Evolutionary conservation across 2,113 vertebrate genomes (phyloP).

Genomic region (Corapipo altera): DNA sequence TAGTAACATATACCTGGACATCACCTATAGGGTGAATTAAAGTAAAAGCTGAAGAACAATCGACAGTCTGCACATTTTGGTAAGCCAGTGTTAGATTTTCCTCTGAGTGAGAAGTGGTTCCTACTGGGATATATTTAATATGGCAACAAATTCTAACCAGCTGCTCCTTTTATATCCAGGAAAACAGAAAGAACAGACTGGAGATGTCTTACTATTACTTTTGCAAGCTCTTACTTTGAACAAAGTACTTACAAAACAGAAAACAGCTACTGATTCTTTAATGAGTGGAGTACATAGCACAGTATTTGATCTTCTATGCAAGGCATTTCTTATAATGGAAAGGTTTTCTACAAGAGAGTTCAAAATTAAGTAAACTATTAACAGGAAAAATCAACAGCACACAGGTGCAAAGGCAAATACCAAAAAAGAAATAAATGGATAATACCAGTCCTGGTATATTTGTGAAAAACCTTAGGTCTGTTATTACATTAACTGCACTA

Average conservation of each 20-base stretch:
- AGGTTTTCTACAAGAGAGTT: not conserved
- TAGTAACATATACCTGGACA: not conserved
- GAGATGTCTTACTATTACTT: not conserved
- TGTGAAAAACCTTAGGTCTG: not conserved
- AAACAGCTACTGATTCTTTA: constrained; percentile 4
- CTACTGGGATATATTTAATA: constrained; percentile 8
- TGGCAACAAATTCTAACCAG: not conserved
- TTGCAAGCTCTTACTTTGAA: constrained; percentile 36
- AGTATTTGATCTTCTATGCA: not conserved
- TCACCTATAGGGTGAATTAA: not conserved
- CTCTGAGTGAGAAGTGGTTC: not conserved
- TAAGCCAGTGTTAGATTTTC: not conserved
- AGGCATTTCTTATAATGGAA: not conserved
- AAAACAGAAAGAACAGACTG: not conserved
- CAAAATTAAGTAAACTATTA: constrained; percentile 17
- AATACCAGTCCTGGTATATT: not conserved
- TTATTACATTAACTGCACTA: not conserved
- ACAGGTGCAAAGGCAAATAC: not conserved
- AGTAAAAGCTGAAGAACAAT: not conserved
- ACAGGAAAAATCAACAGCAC: not conserved
- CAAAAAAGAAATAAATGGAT: not conserved
- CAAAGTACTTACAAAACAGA: constrained; percentile 10
- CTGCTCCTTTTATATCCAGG: constrained; percentile 3
- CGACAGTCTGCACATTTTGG: not conserved
- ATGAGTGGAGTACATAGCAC: not conserved